Percentiles rank a stretch among this genome's conserved stretches.
Conservation (phyloP, 2,888 invertebrate genomes). For the Lasiommata megera region DNA sequence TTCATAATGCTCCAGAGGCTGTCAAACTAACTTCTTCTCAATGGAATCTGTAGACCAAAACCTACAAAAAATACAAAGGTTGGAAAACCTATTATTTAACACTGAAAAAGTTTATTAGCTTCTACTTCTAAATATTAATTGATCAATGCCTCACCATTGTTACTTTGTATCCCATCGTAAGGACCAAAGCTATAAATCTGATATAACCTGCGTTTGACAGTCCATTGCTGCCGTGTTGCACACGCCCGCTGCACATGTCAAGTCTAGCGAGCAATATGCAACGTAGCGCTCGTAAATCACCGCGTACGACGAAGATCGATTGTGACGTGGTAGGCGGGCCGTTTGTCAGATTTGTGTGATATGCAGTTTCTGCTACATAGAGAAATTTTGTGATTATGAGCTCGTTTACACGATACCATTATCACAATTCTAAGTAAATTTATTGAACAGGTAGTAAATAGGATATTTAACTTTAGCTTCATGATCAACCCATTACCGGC, state of each 20-base stretch:
- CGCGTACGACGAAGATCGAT: conserved; percentile 52
- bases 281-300: conserved; percentile 62
- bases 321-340: conserved; percentile 21
- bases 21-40: no score
- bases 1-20: no score
- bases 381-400: not conserved
- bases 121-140: not conserved
- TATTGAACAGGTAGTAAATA: no score
- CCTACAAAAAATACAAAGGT: no score
- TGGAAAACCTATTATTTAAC: no score
- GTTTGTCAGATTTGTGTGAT: conserved; percentile 13
- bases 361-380: not conserved
- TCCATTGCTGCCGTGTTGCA: conserved; percentile 35
- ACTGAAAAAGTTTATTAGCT: no score
- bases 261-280: conserved; percentile 50
- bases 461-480: no score
- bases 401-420: no score
- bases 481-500: no score
- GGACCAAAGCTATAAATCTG: conserved; percentile 35
- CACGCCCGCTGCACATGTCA: conserved; percentile 40
- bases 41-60: no score
- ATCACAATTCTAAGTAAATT: no score
- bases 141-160: conserved; percentile 4
- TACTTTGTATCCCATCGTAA: not conserved
- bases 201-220: conserved; percentile 34